Evolutionary conservation across 1,140 invertebrate genomes (phyloP).

Genomic region (Pseudachorutes palmiensis): DNA sequence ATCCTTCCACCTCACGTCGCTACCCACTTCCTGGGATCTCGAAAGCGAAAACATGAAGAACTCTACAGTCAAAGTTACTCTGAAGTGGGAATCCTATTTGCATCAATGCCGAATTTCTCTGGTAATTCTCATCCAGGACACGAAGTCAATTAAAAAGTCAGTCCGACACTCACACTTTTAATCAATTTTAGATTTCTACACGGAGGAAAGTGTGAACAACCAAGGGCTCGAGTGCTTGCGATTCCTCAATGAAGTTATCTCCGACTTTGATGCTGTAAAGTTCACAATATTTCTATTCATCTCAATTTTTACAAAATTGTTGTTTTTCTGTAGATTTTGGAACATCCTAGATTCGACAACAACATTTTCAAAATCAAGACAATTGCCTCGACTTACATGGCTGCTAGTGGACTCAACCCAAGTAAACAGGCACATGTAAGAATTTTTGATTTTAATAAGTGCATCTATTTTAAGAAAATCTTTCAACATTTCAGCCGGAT

Average conservation of each 20-base stretch:
- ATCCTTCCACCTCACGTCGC: slow-evolving; percentile 75
- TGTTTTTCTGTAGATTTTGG: slow-evolving; percentile 46
- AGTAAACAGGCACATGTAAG: slow-evolving; percentile 57
- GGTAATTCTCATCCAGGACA: slow-evolving; percentile 46
- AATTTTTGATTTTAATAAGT: slow-evolving; percentile 13
- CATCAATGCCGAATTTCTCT: slow-evolving; percentile 89
- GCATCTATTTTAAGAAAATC: not conserved
- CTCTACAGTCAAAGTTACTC: slow-evolving; percentile 88
- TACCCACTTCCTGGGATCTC: slow-evolving; percentile 74
- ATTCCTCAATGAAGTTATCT: slow-evolving; percentile 96
- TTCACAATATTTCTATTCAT: not conserved
- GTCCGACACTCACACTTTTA: not conserved
- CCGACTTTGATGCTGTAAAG: slow-evolving; percentile 89
- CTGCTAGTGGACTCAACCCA: slow-evolving; percentile 80
- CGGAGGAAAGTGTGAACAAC: slow-evolving; percentile 90
- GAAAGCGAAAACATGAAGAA: slow-evolving; percentile 72
- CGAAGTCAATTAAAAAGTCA: not conserved
- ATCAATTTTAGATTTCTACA: slow-evolving; percentile 72
- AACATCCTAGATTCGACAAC: slow-evolving; percentile 71
- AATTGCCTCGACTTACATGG: slow-evolving; percentile 96
- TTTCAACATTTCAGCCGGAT: slow-evolving; percentile 47
- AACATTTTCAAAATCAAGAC: slow-evolving; percentile 94
- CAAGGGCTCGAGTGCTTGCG: slow-evolving; percentile 90
- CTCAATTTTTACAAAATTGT: not conserved
- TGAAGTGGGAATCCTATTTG: slow-evolving; percentile 84